Conservation (phyloP, 2,888 invertebrate genomes). For the Bellardia pandia region DNA sequence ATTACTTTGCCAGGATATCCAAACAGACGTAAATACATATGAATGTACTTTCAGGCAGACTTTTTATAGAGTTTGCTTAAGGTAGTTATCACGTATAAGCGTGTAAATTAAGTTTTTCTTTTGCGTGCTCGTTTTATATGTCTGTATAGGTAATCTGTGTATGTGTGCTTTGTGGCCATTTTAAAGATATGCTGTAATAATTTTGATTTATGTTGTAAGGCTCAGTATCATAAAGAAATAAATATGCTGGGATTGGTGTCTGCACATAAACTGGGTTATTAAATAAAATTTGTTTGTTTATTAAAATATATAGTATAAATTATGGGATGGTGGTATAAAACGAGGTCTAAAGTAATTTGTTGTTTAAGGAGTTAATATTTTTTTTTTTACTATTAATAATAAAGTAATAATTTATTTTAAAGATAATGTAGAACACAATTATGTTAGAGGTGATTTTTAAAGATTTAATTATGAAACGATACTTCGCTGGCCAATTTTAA, state of each 20-base stretch:
- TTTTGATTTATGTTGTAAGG: constrained; percentile 62
- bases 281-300: constrained; percentile 33
- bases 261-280: constrained; percentile 32
- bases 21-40: no score
- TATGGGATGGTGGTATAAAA: not conserved
- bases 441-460: no score
- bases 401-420: constrained; percentile 11
- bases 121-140: constrained; percentile 15
- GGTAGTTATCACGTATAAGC: constrained; percentile 71
- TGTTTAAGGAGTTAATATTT: not conserved
- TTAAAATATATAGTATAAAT: constrained; percentile 31
- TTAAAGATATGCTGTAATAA: constrained; percentile 56
- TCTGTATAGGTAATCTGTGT: not conserved
- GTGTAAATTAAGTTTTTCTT: constrained; percentile 61
- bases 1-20: constrained; percentile 35
- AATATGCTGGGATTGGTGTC: constrained; percentile 10
- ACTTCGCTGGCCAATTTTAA: no score
- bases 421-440: no score
- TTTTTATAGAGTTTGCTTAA: constrained; percentile 45
- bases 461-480: no score
- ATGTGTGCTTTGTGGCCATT: constrained; percentile 31
- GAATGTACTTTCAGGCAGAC: not conserved
- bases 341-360: not conserved
- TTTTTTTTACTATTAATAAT: not conserved
- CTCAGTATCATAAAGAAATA: constrained; percentile 62